Percentiles rank a stretch among this genome's conserved stretches.
phyloP scores from a whole-genome alignment of 1,140 invertebrate genomes.

The Dreissena polymorpha region DNA sequence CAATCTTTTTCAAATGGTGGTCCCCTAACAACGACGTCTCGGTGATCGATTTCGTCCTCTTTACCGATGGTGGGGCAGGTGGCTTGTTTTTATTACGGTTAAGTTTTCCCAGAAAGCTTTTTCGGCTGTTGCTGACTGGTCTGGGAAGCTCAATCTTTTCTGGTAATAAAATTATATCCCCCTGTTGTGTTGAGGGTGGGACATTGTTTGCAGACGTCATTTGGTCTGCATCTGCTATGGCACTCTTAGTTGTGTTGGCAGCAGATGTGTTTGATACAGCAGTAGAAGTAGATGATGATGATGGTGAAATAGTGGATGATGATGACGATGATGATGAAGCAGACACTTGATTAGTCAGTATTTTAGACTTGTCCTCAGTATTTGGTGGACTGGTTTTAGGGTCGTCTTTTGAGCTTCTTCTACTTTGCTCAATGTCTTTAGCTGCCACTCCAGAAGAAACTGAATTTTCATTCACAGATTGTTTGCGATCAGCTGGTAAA shows the following conservation, averaged over 20 bases:
- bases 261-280: background rate
- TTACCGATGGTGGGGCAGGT: conserved; percentile 68
- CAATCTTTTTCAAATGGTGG: conserved; percentile 71
- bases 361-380: conserved; percentile 19
- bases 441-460: conserved; percentile 1
- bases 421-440: conserved; percentile 15
- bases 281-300: conserved; percentile 1
- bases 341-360: conserved; percentile 18
- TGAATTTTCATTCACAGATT: conserved; percentile 28
- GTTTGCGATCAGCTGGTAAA: conserved; percentile 14
- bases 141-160: conserved; percentile 75
- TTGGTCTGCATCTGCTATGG: conserved; percentile 43
- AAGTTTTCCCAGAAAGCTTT: conserved; percentile 73
- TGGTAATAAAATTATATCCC: conserved; percentile 27
- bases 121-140: conserved; percentile 57
- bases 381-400: conserved; percentile 30
- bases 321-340: background rate
- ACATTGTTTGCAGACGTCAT: conserved; percentile 22
- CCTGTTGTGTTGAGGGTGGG: background rate
- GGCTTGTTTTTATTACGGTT: conserved; percentile 68
- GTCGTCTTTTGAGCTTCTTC: conserved; percentile 47
- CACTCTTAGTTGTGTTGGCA: conserved; percentile 34
- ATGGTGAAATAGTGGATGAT: conserved; percentile 28
- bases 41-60: conserved; percentile 73
- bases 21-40: conserved; percentile 62